These are phyloP conservation scores for Sturnus vulgaris DNA, from an alignment of 2,113 vertebrate species.

Conservation along the genomic window DNA sequence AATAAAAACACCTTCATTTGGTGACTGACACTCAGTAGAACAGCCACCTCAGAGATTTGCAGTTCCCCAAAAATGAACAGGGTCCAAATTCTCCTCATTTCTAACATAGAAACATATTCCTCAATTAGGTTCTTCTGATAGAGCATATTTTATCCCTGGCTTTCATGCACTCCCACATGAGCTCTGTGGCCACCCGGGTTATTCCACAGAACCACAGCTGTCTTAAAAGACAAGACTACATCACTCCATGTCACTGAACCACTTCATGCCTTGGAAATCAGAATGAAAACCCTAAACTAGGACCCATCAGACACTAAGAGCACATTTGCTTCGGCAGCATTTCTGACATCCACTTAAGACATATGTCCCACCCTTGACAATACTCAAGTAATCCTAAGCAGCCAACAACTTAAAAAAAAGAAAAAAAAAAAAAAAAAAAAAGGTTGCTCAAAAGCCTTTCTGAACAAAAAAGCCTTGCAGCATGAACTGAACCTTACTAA, in stretches of 20 bases:
- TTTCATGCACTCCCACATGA: neutral
- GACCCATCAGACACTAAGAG: neutral
- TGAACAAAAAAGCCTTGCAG: conserved; percentile 17
- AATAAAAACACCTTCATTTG: neutral
- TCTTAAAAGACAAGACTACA: neutral
- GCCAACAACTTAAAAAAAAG: neutral
- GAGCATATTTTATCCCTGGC: neutral
- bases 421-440: neutral
- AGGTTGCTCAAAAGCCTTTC: neutral
- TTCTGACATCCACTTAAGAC: neutral
- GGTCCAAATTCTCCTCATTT: neutral
- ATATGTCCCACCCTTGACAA: neutral
- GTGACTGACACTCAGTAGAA: neutral
- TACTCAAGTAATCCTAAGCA: neutral
- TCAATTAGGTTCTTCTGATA: neutral
- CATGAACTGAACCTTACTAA: neutral
- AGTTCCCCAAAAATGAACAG: neutral
- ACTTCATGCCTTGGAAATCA: neutral
- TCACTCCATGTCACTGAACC: accelerated
- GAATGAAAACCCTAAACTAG: neutral
- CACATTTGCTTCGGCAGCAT: neutral
- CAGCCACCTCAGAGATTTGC: neutral
- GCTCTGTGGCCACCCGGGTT: neutral
- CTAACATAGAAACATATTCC: neutral
- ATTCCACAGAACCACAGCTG: neutral